Evolutionary conservation across 2,113 vertebrate species (phyloP).

Genomic region (Alligator sinensis): DNA sequence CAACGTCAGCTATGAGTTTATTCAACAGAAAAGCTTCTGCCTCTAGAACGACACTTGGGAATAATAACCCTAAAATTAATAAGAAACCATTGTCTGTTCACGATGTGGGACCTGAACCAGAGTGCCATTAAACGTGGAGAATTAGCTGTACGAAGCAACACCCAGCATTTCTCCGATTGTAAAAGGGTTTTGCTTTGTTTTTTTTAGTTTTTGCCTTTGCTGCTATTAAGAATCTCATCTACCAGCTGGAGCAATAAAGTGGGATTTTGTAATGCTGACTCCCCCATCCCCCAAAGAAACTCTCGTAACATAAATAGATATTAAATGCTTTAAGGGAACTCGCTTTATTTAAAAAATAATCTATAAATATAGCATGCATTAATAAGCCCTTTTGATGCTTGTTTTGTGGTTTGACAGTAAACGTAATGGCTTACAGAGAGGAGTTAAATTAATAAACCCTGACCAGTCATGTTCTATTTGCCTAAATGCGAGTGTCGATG

Average conservation of each 20-base stretch:
- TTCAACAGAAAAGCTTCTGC: background rate
- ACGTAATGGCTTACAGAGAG: constrained; percentile 73
- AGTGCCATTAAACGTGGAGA: background rate
- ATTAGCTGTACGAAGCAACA: constrained; percentile 1
- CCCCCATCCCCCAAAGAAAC: constrained; percentile 36
- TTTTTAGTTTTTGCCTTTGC: background rate
- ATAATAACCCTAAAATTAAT: background rate
- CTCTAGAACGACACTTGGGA: background rate
- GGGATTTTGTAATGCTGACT: constrained; percentile 53
- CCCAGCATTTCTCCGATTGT: constrained; percentile 2
- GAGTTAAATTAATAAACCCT: constrained; percentile 73
- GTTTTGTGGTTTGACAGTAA: constrained; percentile 77
- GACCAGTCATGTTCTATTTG: constrained; percentile 72
- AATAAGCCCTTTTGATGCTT: constrained; percentile 76
- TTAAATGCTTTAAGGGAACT: constrained; percentile 72
- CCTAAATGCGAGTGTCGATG: constrained; percentile 64
- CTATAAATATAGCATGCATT: constrained; percentile 71
- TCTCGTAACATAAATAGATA: constrained; percentile 64
- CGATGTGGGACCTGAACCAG: background rate
- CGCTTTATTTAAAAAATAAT: constrained; percentile 67
- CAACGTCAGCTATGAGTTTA: constrained; percentile 8
- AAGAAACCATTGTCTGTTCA: background rate
- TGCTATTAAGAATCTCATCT: constrained; percentile 20
- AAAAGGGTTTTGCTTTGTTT: background rate
- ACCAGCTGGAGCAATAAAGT: constrained; percentile 46